Evolutionary conservation across 1,140 invertebrate genomes (phyloP).

Genomic region (Aleiodes sp.): DNA sequence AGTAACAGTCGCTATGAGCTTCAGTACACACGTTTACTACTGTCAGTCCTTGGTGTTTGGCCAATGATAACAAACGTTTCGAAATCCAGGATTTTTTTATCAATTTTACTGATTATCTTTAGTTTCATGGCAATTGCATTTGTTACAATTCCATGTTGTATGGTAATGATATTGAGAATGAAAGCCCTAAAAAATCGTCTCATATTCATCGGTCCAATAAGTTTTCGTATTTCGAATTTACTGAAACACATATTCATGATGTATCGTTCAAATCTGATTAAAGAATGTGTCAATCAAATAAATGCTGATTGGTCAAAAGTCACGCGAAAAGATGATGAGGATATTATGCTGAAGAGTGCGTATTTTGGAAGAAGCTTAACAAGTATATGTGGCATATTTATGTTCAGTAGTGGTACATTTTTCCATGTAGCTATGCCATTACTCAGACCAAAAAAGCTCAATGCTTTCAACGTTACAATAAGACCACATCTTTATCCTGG

Average conservation of each 20-base stretch:
- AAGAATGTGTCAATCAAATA: conserved; percentile 18
- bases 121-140: conserved; percentile 3
- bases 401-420: conserved; percentile 36
- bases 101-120: not conserved
- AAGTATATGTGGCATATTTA: conserved; percentile 34
- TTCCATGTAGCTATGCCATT: conserved; percentile 23
- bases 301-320: conserved; percentile 32
- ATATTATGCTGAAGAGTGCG: not conserved
- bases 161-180: conserved; percentile 17
- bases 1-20: conserved; percentile 1
- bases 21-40: conserved; percentile 5
- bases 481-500: conserved; percentile 28
- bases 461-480: conserved; percentile 7
- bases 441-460: not conserved
- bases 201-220: conserved; percentile 19
- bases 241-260: conserved; percentile 9
- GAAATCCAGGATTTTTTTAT: not conserved
- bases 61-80: conserved; percentile 3
- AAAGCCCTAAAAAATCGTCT: not conserved
- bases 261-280: not conserved
- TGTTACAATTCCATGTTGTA: not conserved
- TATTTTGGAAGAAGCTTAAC: conserved; percentile 31
- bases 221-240: conserved; percentile 10
- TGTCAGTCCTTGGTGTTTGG: conserved; percentile 17
- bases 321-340: not conserved